These are phyloP conservation scores for Embiotoca jacksoni DNA, from an alignment of 2,113 vertebrate genomes.

Conservation along the genomic window DNA sequence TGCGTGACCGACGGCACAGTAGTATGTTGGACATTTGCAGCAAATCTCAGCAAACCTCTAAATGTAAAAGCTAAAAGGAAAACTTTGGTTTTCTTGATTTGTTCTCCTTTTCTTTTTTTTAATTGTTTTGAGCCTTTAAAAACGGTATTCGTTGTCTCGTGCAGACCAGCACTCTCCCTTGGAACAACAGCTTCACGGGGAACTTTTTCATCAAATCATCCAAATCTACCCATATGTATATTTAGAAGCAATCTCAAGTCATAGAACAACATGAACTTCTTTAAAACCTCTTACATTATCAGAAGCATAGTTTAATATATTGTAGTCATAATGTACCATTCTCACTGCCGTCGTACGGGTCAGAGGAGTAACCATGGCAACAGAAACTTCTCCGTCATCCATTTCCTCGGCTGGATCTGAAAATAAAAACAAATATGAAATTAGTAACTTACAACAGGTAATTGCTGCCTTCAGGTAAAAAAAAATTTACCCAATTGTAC, in stretches of 20 bases:
- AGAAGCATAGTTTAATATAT: background rate
- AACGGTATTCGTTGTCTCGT: background rate
- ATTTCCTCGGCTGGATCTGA: conserved; percentile 31
- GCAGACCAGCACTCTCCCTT: background rate
- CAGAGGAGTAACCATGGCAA: background rate
- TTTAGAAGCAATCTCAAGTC: background rate
- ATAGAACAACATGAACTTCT: background rate
- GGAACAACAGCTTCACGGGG: background rate
- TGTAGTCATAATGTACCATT: conserved; percentile 60
- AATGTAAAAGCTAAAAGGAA: no score
- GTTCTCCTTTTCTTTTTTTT: conserved; percentile 1
- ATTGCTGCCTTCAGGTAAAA: background rate
- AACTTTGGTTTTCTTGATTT: background rate
- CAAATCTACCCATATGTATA: background rate
- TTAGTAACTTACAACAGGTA: background rate
- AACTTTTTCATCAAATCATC: conserved; percentile 33
- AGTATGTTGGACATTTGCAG: no score
- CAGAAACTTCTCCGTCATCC: background rate
- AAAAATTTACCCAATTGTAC: no score
- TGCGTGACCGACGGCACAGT: no score
- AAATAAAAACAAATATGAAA: background rate
- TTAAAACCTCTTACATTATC: background rate
- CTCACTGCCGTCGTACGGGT: conserved; percentile 13
- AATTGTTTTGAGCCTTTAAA: conserved; percentile 31
- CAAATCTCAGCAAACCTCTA: no score